Percentiles rank a stretch among this genome's conserved stretches.
Evolutionary conservation across 2,797 vertebrate genomes (phyloP).

Genomic region (Smutsia temminckii): DNA sequence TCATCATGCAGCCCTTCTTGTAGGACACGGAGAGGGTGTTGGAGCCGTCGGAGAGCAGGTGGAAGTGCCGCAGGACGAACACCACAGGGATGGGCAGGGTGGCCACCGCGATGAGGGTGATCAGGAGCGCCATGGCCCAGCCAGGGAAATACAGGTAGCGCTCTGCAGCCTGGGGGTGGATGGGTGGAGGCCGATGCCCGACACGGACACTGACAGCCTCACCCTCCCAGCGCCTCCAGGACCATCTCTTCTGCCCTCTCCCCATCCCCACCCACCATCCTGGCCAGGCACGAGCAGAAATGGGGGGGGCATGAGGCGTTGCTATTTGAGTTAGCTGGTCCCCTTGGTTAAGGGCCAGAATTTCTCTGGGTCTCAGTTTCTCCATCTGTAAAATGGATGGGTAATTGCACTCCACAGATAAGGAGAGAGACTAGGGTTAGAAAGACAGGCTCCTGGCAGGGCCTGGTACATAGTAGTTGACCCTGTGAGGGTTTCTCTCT

Average conservation of each 20-base stretch:
- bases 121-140: constrained; percentile 95
- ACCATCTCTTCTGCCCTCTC: neutral
- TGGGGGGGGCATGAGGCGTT: neutral
- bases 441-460: neutral
- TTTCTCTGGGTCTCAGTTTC: neutral
- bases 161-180: constrained; percentile 89
- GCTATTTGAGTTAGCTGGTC: neutral
- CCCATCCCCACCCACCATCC: neutral
- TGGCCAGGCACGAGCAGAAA: neutral
- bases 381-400: neutral
- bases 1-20: constrained; percentile 96
- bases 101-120: constrained; percentile 91
- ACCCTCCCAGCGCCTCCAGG: neutral
- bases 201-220: neutral
- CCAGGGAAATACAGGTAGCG: constrained; percentile 93
- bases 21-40: constrained; percentile 98
- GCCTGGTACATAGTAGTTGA: neutral
- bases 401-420: neutral
- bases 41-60: constrained; percentile 95
- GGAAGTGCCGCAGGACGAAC: constrained; percentile 93
- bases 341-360: neutral
- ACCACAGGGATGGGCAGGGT: constrained; percentile 94
- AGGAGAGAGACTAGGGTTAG: neutral
- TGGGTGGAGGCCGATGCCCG: neutral
- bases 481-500: neutral